Percentiles rank a stretch among this genome's conserved stretches.
Evolutionary conservation across 2,797 vertebrate genomes (phyloP).

Genomic region (Danionella dracula): DNA sequence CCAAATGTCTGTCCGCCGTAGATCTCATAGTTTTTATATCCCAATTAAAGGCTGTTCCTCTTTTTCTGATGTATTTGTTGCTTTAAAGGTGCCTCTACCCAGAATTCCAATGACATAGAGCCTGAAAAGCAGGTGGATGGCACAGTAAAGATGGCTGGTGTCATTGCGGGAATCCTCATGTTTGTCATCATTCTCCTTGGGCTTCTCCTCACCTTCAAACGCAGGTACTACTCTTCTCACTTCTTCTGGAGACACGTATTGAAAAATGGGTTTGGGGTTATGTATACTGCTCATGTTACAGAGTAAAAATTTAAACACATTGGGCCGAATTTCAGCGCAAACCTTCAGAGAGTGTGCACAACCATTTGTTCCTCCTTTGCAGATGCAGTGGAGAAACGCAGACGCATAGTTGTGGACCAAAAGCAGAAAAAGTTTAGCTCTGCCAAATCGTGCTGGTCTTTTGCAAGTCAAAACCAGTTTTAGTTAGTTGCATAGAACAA

Average conservation of each 20-base stretch:
- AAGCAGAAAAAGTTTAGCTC: no score
- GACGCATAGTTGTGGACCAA: no score
- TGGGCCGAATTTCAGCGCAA: no score
- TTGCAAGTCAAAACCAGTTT: no score
- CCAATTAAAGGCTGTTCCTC: conserved; percentile 42
- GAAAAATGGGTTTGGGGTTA: no score
- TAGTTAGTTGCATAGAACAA: no score
- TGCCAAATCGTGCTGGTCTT: no score
- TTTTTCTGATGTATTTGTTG: conserved; percentile 49
- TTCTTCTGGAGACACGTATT: background rate
- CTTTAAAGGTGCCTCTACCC: conserved; percentile 85
- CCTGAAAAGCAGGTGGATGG: conserved; percentile 95
- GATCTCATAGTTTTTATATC: conserved; percentile 8
- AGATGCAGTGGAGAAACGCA: no score
- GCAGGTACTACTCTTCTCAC: conserved; percentile 74
- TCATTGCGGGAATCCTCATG: conserved; percentile 95
- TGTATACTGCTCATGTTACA: no score
- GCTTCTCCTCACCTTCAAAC: conserved; percentile 93
- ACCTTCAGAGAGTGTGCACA: no score
- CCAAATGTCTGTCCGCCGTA: background rate
- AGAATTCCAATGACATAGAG: conserved; percentile 92
- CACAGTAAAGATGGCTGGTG: conserved; percentile 94
- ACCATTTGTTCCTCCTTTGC: no score
- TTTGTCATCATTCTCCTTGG: conserved; percentile 95
- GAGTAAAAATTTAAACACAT: no score